Conservation (phyloP, 2,113 vertebrate species). For the Turnix velox region DNA sequence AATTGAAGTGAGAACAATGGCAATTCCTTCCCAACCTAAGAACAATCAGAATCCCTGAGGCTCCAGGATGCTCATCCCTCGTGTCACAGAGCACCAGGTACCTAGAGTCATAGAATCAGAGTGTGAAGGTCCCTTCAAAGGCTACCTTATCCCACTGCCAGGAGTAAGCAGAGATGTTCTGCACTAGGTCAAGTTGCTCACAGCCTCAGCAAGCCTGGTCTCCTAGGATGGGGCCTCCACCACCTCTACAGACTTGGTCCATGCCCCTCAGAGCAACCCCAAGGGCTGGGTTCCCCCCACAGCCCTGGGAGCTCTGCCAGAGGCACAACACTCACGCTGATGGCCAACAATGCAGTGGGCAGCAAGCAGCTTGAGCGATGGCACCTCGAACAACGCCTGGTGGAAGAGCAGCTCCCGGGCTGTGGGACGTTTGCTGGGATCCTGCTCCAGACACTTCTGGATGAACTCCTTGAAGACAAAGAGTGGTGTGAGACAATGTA, state of each 20-base stretch:
- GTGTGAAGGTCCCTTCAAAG: too few species aligned
- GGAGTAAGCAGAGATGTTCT: too few species aligned
- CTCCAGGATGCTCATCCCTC: not conserved
- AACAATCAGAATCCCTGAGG: not conserved
- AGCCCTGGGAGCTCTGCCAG: too few species aligned
- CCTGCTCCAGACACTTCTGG: conserved; percentile 94
- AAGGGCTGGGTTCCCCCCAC: too few species aligned
- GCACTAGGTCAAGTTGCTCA: too few species aligned
- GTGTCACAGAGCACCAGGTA: rapidly evolving
- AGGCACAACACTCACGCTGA: conserved; percentile 84
- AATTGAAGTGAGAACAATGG: not conserved
- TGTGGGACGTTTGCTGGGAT: conserved; percentile 87
- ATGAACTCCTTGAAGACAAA: conserved; percentile 87
- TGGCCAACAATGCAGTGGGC: conserved; percentile 96
- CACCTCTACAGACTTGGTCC: too few species aligned
- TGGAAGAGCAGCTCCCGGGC: conserved; percentile 94
- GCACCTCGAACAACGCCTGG: conserved; percentile 95
- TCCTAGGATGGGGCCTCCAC: too few species aligned
- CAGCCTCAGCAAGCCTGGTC: too few species aligned
- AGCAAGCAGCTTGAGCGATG: conserved; percentile 91
- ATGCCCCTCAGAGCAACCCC: too few species aligned
- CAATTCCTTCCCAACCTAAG: not conserved
- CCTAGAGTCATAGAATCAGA: too few species aligned
- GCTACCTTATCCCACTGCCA: too few species aligned
- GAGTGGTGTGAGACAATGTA: rapidly evolving